Conservation (phyloP, 2,797 vertebrate species). For the Lindbergichthys nudifrons region DNA sequence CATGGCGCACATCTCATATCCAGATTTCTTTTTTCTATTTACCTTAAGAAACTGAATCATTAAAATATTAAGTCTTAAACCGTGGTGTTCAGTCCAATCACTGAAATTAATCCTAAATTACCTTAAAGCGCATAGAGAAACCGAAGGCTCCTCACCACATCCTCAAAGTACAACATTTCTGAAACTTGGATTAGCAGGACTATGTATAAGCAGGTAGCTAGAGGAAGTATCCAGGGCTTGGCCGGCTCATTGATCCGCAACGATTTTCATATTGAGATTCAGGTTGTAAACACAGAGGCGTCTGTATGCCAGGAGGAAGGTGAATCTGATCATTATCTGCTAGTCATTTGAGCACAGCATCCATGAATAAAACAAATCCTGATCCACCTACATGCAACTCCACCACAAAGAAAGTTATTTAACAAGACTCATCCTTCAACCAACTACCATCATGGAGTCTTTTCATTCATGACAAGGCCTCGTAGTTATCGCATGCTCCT, state of each 20-base stretch:
- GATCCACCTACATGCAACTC: conserved; percentile 60
- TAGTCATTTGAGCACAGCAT: conserved; percentile 67
- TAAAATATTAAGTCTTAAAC: conserved; percentile 62
- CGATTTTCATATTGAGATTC: conserved; percentile 81
- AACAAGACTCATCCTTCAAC: conserved; percentile 58
- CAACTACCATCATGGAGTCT: conserved; percentile 58
- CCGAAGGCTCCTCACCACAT: conserved; percentile 29
- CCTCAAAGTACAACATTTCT: conserved; percentile 35
- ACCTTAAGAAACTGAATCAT: conserved; percentile 70
- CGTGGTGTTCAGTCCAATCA: conserved; percentile 44
- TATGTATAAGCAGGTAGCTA: conserved; percentile 65
- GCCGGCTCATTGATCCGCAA: conserved; percentile 66
- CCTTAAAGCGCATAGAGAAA: conserved; percentile 47
- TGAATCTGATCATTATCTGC: conserved; percentile 80
- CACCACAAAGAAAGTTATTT: conserved; percentile 70
- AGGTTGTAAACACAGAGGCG: conserved; percentile 73
- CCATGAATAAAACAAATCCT: conserved; percentile 79
- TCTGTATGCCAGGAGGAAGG: conserved; percentile 82
- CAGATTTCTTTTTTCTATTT: conserved; percentile 67
- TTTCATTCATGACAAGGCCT: conserved; percentile 68
- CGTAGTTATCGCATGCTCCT: conserved; percentile 70
- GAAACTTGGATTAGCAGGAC: conserved; percentile 59
- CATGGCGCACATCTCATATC: conserved; percentile 75
- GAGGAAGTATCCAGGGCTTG: conserved; percentile 66
- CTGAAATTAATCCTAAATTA: conserved; percentile 53